A percentile compares a stretch with the other conserved stretches of the same genome.
These are phyloP conservation scores for Pitta sordida DNA, from an alignment of 2,113 vertebrate genomes.

Conservation along the genomic window DNA sequence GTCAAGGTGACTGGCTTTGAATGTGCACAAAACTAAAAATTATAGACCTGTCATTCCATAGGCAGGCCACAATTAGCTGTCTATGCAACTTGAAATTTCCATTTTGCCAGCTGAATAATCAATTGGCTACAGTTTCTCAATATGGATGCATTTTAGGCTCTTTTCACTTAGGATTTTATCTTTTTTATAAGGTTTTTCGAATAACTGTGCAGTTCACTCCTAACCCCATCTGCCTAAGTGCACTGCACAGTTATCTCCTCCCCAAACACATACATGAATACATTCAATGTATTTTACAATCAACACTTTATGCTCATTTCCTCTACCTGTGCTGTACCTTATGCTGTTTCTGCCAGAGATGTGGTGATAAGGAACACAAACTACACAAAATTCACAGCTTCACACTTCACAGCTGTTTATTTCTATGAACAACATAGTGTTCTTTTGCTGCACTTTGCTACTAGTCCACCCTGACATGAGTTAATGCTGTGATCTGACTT, in stretches of 20 bases:
- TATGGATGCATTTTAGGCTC: conserved; percentile 59
- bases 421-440: neutral
- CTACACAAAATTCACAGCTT: neutral
- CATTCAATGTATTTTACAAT: neutral
- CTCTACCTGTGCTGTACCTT: neutral
- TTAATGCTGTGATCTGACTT: neutral
- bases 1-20: conserved; percentile 85
- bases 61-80: conserved; percentile 81
- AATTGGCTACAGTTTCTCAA: conserved; percentile 68
- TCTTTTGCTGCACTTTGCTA: neutral
- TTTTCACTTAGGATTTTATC: conserved; percentile 36
- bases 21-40: conserved; percentile 84
- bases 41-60: conserved; percentile 81
- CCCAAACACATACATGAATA: neutral
- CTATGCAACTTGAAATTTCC: conserved; percentile 80
- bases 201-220: conserved; percentile 37
- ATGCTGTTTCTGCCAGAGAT: neutral
- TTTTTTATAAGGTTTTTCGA: conserved; percentile 45
- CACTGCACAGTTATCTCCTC: neutral
- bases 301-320: neutral
- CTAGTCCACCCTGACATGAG: neutral
- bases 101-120: conserved; percentile 81
- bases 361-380: neutral
- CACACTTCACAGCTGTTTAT: neutral
- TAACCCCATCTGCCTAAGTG: too few species aligned